A percentile compares a stretch with the other conserved stretches of the same genome.
Conservation (phyloP, 2,888 invertebrate genomes). For the Tholera decimalis region DNA sequence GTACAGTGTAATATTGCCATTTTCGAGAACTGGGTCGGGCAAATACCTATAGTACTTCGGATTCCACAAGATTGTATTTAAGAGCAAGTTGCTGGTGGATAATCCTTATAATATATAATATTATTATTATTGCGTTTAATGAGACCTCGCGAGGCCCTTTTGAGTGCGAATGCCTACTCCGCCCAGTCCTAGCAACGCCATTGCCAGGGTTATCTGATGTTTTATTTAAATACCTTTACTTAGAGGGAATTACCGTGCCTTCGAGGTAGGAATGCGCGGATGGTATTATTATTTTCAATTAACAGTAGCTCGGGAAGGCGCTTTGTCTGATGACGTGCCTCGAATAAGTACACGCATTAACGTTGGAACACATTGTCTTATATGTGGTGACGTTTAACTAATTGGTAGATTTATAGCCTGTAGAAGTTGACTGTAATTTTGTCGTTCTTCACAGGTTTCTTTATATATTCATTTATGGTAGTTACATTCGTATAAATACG, state of each 20-base stretch:
- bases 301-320: constrained; percentile 37
- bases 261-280: constrained; percentile 46
- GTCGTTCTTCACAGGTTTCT: not conserved
- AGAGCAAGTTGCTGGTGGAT: no score
- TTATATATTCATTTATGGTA: not conserved
- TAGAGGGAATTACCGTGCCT: constrained; percentile 50
- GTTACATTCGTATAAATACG: no score
- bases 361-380: not conserved
- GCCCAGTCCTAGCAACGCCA: no score
- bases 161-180: no score
- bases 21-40: no score
- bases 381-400: constrained; percentile 15
- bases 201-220: constrained; percentile 53
- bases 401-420: constrained; percentile 18
- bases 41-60: no score
- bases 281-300: constrained; percentile 63
- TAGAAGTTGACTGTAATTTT: not conserved
- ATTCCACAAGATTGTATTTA: no score
- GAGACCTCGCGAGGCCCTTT: no score
- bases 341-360: constrained; percentile 40
- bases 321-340: constrained; percentile 51
- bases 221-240: constrained; percentile 69
- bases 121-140: no score
- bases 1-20: no score
- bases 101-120: no score